Base-by-base conservation (phyloP, 2,888 invertebrate species). In the Agonopterix arenella region DNA sequence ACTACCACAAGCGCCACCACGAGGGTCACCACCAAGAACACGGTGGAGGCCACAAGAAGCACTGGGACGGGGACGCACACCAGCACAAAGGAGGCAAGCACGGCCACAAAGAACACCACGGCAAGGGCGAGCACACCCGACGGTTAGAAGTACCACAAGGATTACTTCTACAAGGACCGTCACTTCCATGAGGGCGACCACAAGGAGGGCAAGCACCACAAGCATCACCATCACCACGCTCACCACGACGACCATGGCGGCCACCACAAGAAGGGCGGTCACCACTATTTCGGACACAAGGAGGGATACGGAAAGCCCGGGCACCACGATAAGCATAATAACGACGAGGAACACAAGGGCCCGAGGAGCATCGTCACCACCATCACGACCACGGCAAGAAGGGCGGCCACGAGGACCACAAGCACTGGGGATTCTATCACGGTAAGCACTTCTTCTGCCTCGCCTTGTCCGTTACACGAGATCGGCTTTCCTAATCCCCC, bases 111-210 rank as follows among this genome's bases (percentile, higher is more conserved):
- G 94, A 95, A 61, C 94, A 94, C 41, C 95, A 95, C 79, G 95
- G 96, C 70, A 96, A 96, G 72, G 96, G 95, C 0, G 94, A 95
- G 65, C 94, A 95, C 65, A 92, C n/a, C 92, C 50, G 92, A 94
- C 61, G 95, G 96, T 7, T 95, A 96, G 84, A 95, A 96, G 66
- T 91, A 94, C 66, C 94, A 96, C 83, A 96, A 96, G 79, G 96
- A 96, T 65, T 96, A 96, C 79, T 96, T 93, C 84, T 93, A 95
- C 75, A 96, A 96, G 85, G 94, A 95, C 68, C 95, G 95, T 73
- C 95, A 95, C 89, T 96, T 96, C 91, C 96, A 96, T 74, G 96
- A 96, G 70, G 95, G 96, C 66, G 93, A 93, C 72, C 94, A 96
- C 77, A 92, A 95, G 69, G 94, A 94, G 44, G 96, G 96, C 52